A percentile compares a stretch with the other conserved stretches of the same genome.
Evolutionary conservation across 2,797 vertebrate species (phyloP).

Genomic region (Emys orbicularis): DNA sequence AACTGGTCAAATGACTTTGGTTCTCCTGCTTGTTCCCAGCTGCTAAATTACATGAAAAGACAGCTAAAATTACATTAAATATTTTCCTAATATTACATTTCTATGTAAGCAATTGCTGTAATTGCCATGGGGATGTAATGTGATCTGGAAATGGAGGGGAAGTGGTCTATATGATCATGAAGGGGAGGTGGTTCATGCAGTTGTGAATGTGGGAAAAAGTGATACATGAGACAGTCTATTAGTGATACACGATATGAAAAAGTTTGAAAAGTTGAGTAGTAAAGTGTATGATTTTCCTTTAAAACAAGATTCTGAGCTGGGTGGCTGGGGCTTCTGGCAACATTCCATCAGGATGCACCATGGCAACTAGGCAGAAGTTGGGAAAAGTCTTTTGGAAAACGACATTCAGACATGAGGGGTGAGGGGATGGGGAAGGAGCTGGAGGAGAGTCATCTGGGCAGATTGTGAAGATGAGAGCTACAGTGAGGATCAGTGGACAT

Average conservation of each 20-base stretch:
- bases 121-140: background rate
- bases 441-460: background rate
- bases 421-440: too few species aligned
- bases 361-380: background rate
- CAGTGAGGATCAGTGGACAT: background rate
- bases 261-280: background rate
- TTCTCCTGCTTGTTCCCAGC: background rate
- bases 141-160: background rate
- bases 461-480: background rate
- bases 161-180: background rate
- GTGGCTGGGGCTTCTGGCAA: background rate
- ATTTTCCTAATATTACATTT: background rate
- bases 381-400: background rate
- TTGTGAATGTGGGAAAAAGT: background rate
- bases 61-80: too few species aligned
- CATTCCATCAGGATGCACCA: background rate
- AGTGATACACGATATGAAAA: background rate
- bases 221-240: background rate
- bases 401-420: too few species aligned
- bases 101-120: background rate
- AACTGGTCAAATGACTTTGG: background rate
- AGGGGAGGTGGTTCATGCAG: background rate
- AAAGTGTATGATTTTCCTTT: background rate
- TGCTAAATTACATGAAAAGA: background rate
- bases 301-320: background rate